Conservation (phyloP, 2,888 invertebrate species). For the Pristionchus exspectatus region DNA sequence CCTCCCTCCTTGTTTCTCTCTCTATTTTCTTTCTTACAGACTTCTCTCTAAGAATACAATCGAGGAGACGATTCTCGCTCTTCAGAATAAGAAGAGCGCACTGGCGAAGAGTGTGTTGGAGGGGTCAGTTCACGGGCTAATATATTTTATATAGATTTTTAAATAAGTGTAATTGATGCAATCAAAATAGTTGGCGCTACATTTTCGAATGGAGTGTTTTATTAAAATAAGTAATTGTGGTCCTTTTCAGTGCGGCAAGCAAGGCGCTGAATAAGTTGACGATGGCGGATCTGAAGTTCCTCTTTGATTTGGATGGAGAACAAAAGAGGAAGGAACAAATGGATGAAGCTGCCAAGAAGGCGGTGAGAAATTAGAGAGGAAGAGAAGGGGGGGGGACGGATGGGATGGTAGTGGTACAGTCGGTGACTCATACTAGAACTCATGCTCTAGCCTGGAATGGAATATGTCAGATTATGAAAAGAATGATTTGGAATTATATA, state of each 20-base stretch:
- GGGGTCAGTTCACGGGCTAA: conserved; percentile 64
- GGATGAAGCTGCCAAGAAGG: conserved; percentile 15
- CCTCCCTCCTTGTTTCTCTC: not conserved
- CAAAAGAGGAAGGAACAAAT: conserved; percentile 19
- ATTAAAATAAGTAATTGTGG: not conserved
- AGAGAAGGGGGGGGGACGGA: not conserved
- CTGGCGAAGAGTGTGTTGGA: conserved; percentile 83
- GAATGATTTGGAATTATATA: not conserved
- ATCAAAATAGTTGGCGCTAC: not conserved
- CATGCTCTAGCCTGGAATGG: not conserved
- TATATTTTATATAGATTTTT: not conserved
- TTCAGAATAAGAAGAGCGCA: conserved; percentile 89
- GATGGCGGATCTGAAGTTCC: conserved; percentile 70
- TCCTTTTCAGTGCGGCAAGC: conserved; percentile 66
- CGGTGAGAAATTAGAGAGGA: conserved; percentile 8
- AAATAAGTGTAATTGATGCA: not conserved
- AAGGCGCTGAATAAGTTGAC: conserved; percentile 72
- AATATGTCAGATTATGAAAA: not conserved
- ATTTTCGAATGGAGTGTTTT: no score
- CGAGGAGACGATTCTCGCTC: conserved; percentile 88
- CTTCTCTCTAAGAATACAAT: conserved; percentile 91
- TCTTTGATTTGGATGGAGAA: conserved; percentile 65
- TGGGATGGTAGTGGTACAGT: no score
- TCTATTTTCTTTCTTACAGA: conserved; percentile 78
- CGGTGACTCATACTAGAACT: no score